phyloP scores from a whole-genome alignment of 1,140 invertebrate species.

The Habropoda laboriosa region DNA sequence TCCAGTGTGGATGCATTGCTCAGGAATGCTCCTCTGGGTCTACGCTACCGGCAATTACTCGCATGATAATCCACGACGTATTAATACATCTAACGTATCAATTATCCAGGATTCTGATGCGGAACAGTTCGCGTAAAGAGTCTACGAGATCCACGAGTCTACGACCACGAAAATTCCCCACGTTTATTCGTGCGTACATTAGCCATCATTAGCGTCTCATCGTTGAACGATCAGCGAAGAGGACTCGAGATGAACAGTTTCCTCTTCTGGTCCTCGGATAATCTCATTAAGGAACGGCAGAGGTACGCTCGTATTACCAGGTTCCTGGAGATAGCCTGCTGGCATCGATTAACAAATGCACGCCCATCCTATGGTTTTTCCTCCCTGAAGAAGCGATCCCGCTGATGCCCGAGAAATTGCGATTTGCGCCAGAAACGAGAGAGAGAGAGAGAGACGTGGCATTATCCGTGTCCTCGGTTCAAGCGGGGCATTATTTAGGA shows the following conservation, averaged over 20 bases:
- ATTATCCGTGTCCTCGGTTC: not conserved
- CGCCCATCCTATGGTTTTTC: conserved; percentile 26
- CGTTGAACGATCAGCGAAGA: not conserved
- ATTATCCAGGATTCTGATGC: conserved; percentile 19
- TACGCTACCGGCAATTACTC: conserved; percentile 21
- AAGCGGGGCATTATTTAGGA: not conserved
- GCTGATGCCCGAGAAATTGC: conserved; percentile 41
- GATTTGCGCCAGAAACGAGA: conserved; percentile 23
- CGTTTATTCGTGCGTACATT: not conserved
- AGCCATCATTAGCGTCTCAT: conserved; percentile 8
- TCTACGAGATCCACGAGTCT: no score
- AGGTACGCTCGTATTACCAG: not conserved
- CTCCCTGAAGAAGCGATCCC: conserved; percentile 11
- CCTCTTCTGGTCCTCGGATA: not conserved
- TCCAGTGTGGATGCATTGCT: not conserved
- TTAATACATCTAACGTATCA: conserved; percentile 44
- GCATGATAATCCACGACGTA: not conserved
- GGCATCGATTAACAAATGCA: conserved; percentile 39
- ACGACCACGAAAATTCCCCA: not conserved
- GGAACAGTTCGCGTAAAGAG: not conserved
- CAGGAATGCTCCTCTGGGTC: not conserved
- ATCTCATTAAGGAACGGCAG: conserved; percentile 25
- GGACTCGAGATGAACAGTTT: conserved; percentile 1
- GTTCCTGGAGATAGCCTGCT: not conserved
- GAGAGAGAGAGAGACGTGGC: not conserved